Conservation (phyloP, 2,888 invertebrate species). For the Synergus gifuensis region DNA sequence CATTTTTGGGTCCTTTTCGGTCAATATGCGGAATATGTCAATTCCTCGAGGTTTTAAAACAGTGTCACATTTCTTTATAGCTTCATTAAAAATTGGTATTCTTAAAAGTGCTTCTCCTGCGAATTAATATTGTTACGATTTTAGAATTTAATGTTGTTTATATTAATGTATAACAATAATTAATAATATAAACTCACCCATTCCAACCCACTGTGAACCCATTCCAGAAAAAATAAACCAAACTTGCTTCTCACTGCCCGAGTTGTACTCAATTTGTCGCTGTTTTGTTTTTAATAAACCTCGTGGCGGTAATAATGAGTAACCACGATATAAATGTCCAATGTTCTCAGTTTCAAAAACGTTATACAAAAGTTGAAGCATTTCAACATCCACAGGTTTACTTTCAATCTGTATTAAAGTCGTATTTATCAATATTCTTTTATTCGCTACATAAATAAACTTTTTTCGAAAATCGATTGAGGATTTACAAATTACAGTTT, state of each 20-base stretch:
- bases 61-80: slow-evolving; percentile 82
- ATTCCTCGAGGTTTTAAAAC: slow-evolving; percentile 83
- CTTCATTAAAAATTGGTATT: slow-evolving; percentile 81
- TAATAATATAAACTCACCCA: slow-evolving; percentile 8
- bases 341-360: slow-evolving; percentile 79
- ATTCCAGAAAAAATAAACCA: slow-evolving; percentile 96
- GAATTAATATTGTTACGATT: neutral
- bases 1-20: slow-evolving; percentile 81
- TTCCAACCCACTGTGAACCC: slow-evolving; percentile 81
- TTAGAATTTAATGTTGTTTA: too few relatives aligned
- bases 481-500: neutral
- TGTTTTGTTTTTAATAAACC: slow-evolving; percentile 61
- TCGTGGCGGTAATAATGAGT: slow-evolving; percentile 79
- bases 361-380: slow-evolving; percentile 81
- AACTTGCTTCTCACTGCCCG: slow-evolving; percentile 84
- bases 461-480: too few relatives aligned
- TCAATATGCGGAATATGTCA: slow-evolving; percentile 83
- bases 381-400: slow-evolving; percentile 82
- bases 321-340: slow-evolving; percentile 89
- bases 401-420: slow-evolving; percentile 76
- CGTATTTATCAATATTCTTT: neutral
- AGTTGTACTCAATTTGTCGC: slow-evolving; percentile 81
- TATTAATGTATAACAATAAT: neutral
- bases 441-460: neutral
- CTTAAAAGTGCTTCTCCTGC: slow-evolving; percentile 78